Evolutionary conservation across 64 coral and sea anemone species (phyloP).

Genomic region (Porites australiensis): DNA sequence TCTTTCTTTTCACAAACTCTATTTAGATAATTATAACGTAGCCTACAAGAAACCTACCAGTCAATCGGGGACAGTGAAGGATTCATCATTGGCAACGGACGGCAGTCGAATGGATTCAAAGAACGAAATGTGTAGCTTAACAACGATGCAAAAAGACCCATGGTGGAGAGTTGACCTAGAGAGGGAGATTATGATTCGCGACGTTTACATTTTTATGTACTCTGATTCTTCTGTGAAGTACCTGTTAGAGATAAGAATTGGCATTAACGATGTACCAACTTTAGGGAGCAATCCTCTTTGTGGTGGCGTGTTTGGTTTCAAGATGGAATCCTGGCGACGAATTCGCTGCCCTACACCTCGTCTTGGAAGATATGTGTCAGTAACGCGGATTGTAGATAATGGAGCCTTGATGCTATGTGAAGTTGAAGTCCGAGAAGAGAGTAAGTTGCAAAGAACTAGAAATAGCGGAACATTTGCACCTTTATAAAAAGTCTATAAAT

Average conservation of each 20-base stretch:
- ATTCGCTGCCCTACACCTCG: slow-evolving; percentile 1
- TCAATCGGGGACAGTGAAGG: background rate
- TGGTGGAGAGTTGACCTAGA: slow-evolving; percentile 35
- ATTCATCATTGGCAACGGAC: slow-evolving; percentile 1
- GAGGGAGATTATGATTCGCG: background rate
- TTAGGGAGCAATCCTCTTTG: background rate
- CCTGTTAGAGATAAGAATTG: background rate
- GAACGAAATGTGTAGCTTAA: background rate
- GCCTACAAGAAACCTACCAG: background rate
- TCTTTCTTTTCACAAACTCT: background rate
- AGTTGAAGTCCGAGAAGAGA: slow-evolving; percentile 16
- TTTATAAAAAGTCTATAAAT: too few species aligned
- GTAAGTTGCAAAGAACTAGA: background rate
- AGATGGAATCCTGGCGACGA: background rate
- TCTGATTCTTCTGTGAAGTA: background rate
- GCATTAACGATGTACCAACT: background rate
- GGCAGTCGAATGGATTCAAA: background rate
- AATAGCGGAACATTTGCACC: too few species aligned
- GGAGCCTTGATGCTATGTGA: slow-evolving; percentile 16
- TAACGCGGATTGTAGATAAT: slow-evolving; percentile 11
- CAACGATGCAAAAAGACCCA: background rate
- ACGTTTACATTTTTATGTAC: background rate
- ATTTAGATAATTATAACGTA: background rate
- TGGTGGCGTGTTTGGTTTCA: background rate
- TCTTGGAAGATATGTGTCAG: slow-evolving; percentile 3